These are phyloP conservation scores for Prunella himalayana DNA, from an alignment of 2,113 vertebrate genomes.

Conservation along the genomic window DNA sequence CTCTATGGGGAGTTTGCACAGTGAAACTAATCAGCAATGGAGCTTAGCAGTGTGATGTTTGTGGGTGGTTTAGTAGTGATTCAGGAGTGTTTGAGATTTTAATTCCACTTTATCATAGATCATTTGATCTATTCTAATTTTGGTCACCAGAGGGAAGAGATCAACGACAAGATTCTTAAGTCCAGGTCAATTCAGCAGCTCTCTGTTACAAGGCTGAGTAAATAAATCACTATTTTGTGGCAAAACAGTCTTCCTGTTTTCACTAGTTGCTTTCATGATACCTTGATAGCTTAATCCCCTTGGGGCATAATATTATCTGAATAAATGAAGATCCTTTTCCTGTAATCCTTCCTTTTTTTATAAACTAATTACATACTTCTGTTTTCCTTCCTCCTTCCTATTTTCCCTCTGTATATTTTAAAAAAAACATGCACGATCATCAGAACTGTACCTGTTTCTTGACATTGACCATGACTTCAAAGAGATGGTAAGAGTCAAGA, in stretches of 20 bases:
- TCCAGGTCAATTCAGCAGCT: not conserved
- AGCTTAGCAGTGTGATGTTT: not conserved
- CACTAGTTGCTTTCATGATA: not conserved
- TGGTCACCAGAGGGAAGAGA: not conserved
- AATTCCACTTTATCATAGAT: not conserved
- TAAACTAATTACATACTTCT: not conserved
- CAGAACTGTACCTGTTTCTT: slow-evolving; percentile 46
- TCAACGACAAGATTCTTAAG: not conserved
- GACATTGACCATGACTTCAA: slow-evolving; percentile 38
- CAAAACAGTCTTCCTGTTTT: not conserved
- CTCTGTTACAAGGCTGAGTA: not conserved
- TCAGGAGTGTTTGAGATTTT: not conserved
- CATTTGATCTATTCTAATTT: not conserved
- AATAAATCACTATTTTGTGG: not conserved
- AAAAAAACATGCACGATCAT: slow-evolving; percentile 10
- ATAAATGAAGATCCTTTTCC: slow-evolving; percentile 18
- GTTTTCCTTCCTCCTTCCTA: slow-evolving; percentile 5
- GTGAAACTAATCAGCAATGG: not conserved
- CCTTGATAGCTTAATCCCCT: not conserved
- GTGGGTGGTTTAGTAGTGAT: not conserved
- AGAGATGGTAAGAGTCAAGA: slow-evolving; percentile 29
- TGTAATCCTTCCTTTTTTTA: not conserved
- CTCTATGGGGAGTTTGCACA: not conserved
- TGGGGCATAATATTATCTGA: not conserved
- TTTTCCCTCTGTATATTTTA: not conserved